A percentile compares a stretch with the other conserved stretches of the same genome.
phyloP scores from a whole-genome alignment of 2,113 vertebrate species.

The Ornithorhynchus anatinus region DNA sequence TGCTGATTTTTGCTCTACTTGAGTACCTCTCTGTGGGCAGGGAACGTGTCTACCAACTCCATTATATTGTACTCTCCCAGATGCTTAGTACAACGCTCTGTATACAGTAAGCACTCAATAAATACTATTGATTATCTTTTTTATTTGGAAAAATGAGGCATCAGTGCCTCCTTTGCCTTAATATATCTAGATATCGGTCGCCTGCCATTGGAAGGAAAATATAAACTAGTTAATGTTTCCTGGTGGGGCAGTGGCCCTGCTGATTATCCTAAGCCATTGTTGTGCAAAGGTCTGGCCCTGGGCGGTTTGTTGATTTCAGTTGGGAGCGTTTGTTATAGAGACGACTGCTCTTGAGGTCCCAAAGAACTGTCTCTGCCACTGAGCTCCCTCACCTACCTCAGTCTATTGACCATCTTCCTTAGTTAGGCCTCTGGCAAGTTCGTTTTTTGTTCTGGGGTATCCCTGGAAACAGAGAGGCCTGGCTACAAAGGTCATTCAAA shows the following conservation, averaged over 20 bases:
- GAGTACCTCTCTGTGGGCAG: no score
- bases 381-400: background rate
- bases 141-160: background rate
- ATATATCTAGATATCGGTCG: background rate
- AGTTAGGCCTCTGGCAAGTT: background rate
- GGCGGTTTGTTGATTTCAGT: background rate
- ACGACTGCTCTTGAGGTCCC: background rate
- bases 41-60: no score
- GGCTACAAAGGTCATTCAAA: background rate
- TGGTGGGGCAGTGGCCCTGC: background rate
- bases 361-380: background rate
- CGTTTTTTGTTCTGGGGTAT: background rate
- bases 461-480: background rate
- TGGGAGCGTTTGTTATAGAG: conserved; percentile 10
- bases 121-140: no score
- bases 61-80: no score
- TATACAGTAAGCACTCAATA: no score
- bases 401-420: conserved; percentile 9
- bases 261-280: background rate
- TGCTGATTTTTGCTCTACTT: no score
- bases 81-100: no score
- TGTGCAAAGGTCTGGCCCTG: background rate
- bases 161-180: background rate
- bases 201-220: background rate
- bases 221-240: background rate